These are phyloP conservation scores for Tapirus indicus DNA, from an alignment of 2,797 vertebrate species.

Conservation along the genomic window DNA sequence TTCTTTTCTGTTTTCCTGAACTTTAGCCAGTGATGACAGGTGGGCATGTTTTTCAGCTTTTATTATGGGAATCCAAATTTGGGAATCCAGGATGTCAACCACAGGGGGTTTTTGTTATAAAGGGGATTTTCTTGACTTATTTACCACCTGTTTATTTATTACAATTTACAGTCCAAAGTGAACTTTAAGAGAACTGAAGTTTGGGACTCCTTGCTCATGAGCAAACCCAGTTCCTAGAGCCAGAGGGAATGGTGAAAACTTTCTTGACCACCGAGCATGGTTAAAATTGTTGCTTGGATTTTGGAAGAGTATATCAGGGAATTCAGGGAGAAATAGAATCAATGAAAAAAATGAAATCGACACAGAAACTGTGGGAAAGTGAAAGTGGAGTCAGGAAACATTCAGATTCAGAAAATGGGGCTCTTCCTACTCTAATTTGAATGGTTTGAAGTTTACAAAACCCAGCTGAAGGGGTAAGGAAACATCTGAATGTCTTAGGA, in stretches of 20 bases:
- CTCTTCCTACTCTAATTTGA: neutral
- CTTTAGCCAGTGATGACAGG: neutral
- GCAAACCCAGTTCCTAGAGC: neutral
- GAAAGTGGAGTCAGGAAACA: neutral
- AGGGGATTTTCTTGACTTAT: neutral
- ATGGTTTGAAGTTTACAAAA: neutral
- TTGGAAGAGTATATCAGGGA: slow-evolving; percentile 14
- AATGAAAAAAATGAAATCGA: neutral
- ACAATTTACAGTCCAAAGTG: neutral
- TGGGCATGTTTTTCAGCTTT: neutral
- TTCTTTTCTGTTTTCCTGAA: neutral
- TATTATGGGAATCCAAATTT: slow-evolving; percentile 31
- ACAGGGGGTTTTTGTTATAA: neutral
- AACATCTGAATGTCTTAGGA: too few species aligned
- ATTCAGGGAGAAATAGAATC: neutral
- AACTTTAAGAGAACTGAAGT: neutral
- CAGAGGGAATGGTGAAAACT: neutral
- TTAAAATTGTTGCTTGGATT: neutral
- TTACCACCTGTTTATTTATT: neutral
- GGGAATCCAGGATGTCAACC: neutral
- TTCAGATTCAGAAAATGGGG: neutral
- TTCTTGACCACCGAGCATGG: neutral
- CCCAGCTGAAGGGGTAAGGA: neutral
- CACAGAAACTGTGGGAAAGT: neutral
- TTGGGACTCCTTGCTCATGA: neutral